Evolutionary conservation across 1,140 invertebrate genomes (phyloP).

Genomic region (Lethocerus indicus): DNA sequence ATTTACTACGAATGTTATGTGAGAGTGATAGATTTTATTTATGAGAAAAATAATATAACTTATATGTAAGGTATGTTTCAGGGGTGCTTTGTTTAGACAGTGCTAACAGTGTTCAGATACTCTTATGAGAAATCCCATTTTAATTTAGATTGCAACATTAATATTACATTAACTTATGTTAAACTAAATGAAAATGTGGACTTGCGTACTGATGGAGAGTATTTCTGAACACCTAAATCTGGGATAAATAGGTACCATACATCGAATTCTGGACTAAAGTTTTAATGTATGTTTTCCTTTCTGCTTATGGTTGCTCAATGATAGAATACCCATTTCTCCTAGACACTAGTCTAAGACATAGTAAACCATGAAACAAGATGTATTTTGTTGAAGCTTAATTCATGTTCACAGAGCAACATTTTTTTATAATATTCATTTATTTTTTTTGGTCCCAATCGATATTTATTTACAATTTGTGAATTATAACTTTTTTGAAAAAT

Average conservation of each 20-base stretch:
- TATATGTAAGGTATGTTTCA: constrained; percentile 2
- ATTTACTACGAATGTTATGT: neutral
- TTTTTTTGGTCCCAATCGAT: too few relatives aligned
- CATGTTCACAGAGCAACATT: too few relatives aligned
- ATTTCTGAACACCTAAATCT: too few relatives aligned
- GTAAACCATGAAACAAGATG: neutral
- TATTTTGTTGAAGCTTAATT: neutral
- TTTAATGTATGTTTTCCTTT: neutral
- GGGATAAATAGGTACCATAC: constrained; percentile 4
- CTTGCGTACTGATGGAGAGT: too few relatives aligned
- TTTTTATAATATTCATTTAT: too few relatives aligned
- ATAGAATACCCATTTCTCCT: neutral
- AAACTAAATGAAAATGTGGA: too few relatives aligned
- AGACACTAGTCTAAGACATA: neutral
- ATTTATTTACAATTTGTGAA: too few relatives aligned
- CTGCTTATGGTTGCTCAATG: constrained; percentile 6
- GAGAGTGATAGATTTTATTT: constrained; percentile 7
- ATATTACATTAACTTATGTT: too few relatives aligned
- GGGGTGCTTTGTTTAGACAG: constrained; percentile 3
- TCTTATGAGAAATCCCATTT: too few relatives aligned
- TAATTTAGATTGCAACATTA: too few relatives aligned
- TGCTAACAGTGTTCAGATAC: too few relatives aligned
- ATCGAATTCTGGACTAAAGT: constrained; percentile 1
- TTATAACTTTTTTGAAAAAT: too few relatives aligned
- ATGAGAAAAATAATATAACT: neutral